Conservation (phyloP, 2,888 invertebrate genomes). For the Andrena bicolor region DNA sequence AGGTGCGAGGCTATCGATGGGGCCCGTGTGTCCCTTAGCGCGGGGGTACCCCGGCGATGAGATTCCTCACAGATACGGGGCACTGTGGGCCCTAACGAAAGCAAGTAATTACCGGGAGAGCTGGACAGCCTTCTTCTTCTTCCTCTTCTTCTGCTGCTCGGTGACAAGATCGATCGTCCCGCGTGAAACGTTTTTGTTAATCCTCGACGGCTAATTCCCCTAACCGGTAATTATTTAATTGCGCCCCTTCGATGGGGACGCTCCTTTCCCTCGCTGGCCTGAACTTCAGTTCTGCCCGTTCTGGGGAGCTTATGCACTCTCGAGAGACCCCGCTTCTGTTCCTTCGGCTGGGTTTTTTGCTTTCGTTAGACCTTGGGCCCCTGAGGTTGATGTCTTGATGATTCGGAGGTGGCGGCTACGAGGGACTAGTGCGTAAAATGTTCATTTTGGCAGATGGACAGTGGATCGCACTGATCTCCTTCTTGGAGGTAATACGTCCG, state of each 20-base stretch:
- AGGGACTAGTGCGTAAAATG: background rate
- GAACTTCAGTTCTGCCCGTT: background rate
- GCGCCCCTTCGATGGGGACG: background rate
- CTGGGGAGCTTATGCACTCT: background rate
- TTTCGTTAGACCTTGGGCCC: background rate
- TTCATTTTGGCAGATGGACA: too few relatives aligned
- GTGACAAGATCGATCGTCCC: conserved; percentile 44
- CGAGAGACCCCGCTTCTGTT: too few relatives aligned
- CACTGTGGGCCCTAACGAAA: conserved; percentile 53
- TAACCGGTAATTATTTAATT: conserved; percentile 38
- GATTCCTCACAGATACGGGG: conserved; percentile 37
- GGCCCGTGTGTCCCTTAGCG: background rate
- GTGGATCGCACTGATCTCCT: too few relatives aligned
- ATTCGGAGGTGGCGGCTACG: background rate
- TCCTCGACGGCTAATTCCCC: conserved; percentile 29
- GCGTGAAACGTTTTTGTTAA: conserved; percentile 28
- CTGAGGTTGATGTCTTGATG: conserved; percentile 16
- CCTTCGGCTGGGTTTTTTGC: conserved; percentile 3
- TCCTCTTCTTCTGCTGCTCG: conserved; percentile 20
- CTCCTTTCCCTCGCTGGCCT: background rate
- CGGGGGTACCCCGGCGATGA: background rate
- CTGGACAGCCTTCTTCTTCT: conserved; percentile 17
- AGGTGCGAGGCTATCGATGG: conserved; percentile 55
- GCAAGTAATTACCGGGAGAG: conserved; percentile 45
- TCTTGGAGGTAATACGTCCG: too few relatives aligned